A percentile compares a stretch with the other conserved stretches of the same genome.
phyloP scores from a whole-genome alignment of 2,888 invertebrate species.

The Rhogogaster chlorosoma region DNA sequence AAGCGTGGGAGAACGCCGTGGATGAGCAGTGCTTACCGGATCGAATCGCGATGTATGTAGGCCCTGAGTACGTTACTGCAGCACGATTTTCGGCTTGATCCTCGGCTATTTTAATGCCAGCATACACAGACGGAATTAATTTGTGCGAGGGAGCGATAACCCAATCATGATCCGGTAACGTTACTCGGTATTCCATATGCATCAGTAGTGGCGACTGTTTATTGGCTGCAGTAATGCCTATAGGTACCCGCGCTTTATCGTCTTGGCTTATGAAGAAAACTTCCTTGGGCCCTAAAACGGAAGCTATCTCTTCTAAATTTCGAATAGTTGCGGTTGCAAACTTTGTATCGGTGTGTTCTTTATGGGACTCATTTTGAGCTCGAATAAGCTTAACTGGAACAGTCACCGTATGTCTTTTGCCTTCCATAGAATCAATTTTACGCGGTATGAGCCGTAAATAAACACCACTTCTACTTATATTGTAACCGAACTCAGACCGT shows the following conservation, averaged over 20 bases:
- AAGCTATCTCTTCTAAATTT: constrained; percentile 61
- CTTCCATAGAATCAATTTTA: constrained; percentile 59
- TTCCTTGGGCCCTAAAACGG: constrained; percentile 59
- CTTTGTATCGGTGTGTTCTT: constrained; percentile 63
- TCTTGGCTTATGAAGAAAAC: constrained; percentile 56
- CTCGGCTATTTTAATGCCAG: constrained; percentile 57
- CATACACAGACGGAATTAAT: constrained; percentile 59
- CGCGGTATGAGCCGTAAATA: constrained; percentile 63
- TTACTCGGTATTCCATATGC: constrained; percentile 61
- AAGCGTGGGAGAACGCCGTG: constrained; percentile 62
- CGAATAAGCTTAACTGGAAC: constrained; percentile 62
- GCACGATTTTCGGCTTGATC: constrained; percentile 52
- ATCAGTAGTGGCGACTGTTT: constrained; percentile 66
- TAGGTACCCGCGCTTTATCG: constrained; percentile 64
- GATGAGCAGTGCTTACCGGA: constrained; percentile 62
- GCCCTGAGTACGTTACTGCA: constrained; percentile 63
- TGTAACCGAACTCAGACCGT: constrained; percentile 55
- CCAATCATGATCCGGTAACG: constrained; percentile 66
- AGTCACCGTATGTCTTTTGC: constrained; percentile 63
- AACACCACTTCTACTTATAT: constrained; percentile 60
- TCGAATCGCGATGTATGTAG: constrained; percentile 7
- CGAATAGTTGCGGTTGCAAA: constrained; percentile 65
- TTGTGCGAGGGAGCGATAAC: constrained; percentile 65
- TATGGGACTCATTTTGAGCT: constrained; percentile 56
- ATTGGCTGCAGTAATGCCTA: constrained; percentile 65